These are phyloP conservation scores for Myotis daubentonii DNA, from an alignment of 2,797 vertebrate genomes.

Conservation along the genomic window DNA sequence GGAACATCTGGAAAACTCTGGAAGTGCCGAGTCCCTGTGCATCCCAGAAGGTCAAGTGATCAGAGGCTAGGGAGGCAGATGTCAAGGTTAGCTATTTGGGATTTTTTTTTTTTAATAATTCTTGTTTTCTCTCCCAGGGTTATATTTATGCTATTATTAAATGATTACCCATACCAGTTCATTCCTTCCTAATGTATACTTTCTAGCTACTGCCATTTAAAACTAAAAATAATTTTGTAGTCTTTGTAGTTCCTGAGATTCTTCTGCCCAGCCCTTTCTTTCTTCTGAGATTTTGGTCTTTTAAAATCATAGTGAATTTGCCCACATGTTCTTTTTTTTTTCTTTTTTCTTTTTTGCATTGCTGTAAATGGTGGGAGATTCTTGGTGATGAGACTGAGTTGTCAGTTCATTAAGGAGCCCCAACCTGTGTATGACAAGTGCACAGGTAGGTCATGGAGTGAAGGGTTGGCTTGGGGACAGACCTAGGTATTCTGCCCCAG, in stretches of 20 bases:
- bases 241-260: conserved; percentile 39
- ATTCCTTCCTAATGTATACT: conserved; percentile 17
- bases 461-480: background rate
- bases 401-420: background rate
- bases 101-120: conserved; percentile 16
- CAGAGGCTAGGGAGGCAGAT: conserved; percentile 24
- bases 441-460: no score
- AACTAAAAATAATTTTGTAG: conserved; percentile 67
- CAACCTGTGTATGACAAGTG: fast-evolving
- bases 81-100: conserved; percentile 4
- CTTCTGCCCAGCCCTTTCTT: background rate
- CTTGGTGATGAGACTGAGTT: background rate
- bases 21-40: background rate
- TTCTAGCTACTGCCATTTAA: conserved; percentile 53
- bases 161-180: conserved; percentile 53
- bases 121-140: background rate
- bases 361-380: background rate
- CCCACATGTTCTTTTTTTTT: background rate
- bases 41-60: background rate
- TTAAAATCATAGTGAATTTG: background rate
- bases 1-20: conserved; percentile 70
- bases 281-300: conserved; percentile 18
- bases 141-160: conserved; percentile 64
- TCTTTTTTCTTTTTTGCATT: background rate
- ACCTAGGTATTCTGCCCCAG: background rate